A percentile compares a stretch with the other conserved stretches of the same genome.
These are phyloP conservation scores for Hydractinia echinata DNA, from an alignment of 30 jellyfish, hydroid and myxozoan genomes.

Conservation along the genomic window DNA sequence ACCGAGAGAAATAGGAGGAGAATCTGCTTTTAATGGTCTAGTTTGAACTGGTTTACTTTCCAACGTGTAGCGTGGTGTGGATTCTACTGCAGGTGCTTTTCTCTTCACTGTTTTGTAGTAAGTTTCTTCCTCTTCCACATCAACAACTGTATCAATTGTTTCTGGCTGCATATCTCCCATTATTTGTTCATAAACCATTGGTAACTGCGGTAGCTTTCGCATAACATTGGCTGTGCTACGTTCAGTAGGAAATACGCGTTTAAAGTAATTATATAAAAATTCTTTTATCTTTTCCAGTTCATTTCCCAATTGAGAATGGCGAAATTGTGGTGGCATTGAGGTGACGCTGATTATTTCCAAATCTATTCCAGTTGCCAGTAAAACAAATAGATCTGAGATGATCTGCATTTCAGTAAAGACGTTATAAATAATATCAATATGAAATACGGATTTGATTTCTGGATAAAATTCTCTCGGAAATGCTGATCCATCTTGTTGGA, in stretches of 20 bases:
- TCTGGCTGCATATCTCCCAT: constrained; percentile 10
- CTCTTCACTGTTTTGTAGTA: neutral
- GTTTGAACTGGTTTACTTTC: constrained; percentile 10
- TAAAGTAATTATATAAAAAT: constrained; percentile 65
- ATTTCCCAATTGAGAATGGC: constrained; percentile 51
- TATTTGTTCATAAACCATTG: constrained; percentile 34
- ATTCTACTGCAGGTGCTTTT: neutral
- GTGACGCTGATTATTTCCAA: constrained; percentile 45
- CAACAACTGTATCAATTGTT: constrained; percentile 34
- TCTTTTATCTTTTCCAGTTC: constrained; percentile 61
- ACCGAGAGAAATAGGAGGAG: neutral
- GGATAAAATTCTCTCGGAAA: constrained; percentile 68
- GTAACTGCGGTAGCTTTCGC: constrained; percentile 33
- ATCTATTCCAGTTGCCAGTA: constrained; percentile 81
- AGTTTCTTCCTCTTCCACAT: constrained; percentile 23
- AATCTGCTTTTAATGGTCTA: neutral
- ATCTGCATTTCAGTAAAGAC: constrained; percentile 71
- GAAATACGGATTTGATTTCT: constrained; percentile 50
- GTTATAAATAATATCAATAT: constrained; percentile 54
- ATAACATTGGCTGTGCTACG: constrained; percentile 53
- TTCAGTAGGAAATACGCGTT: constrained; percentile 68
- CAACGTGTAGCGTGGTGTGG: neutral
- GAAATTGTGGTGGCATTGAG: constrained; percentile 65
- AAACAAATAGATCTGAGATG: constrained; percentile 72
- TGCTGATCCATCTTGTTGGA: constrained; percentile 79